Evolutionary conservation across 2,888 invertebrate genomes (phyloP).

Genomic region (Lucinisca nassula): DNA sequence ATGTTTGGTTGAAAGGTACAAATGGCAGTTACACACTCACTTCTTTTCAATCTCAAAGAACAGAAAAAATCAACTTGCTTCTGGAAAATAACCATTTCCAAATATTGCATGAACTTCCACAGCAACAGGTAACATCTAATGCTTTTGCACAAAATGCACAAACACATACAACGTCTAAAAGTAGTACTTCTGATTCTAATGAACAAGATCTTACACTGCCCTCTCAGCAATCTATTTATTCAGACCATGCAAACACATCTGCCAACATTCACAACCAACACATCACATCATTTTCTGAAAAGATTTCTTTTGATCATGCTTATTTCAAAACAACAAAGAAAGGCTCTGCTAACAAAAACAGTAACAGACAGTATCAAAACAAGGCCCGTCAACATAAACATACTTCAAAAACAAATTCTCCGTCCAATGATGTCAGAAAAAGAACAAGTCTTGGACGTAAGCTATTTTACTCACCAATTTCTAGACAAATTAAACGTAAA

Average conservation of each 20-base stretch:
- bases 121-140: not conserved
- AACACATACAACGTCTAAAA: no score
- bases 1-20: conserved; percentile 2
- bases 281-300: no score
- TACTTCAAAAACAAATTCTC: not conserved
- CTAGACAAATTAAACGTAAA: not conserved
- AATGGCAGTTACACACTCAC: not conserved
- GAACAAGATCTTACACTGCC: no score
- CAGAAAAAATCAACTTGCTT: not conserved
- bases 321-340: not conserved
- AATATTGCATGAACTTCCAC: not conserved
- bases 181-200: no score
- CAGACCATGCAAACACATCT: not conserved
- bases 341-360: not conserved
- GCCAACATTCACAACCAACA: not conserved
- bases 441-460: not conserved
- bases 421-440: not conserved
- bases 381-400: not conserved
- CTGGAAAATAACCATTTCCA: not conserved
- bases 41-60: not conserved
- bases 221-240: no score
- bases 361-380: not conserved
- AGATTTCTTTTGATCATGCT: not conserved
- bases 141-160: no score
- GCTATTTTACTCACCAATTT: not conserved